Percentiles rank a stretch among this genome's conserved stretches.
These are phyloP conservation scores for Botia almorhae DNA, from an alignment of 2,797 vertebrate genomes.

Conservation along the genomic window DNA sequence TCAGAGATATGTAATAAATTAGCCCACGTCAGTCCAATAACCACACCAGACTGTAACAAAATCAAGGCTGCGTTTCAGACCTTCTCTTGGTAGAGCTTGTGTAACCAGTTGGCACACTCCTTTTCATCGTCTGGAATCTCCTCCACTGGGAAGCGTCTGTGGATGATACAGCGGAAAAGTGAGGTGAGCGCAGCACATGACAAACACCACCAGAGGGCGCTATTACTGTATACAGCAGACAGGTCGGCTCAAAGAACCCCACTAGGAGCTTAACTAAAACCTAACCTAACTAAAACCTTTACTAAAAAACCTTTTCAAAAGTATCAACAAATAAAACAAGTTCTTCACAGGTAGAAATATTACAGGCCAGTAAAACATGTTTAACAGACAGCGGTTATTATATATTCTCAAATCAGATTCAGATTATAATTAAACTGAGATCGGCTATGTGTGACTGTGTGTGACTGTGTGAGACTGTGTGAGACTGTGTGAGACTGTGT, in stretches of 20 bases:
- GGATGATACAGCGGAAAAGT: neutral
- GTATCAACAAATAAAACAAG: no score
- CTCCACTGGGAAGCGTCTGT: slow-evolving; percentile 91
- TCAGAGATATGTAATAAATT: neutral
- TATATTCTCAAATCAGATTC: no score
- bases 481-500: no score
- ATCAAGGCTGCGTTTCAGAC: slow-evolving; percentile 67
- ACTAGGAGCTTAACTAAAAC: neutral
- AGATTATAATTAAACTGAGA: neutral
- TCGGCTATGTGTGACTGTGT: neutral
- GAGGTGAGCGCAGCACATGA: neutral
- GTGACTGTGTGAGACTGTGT: no score
- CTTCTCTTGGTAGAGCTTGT: slow-evolving; percentile 98
- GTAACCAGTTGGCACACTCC: slow-evolving; percentile 93
- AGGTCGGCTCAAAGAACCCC: neutral
- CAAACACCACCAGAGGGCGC: slow-evolving; percentile 44
- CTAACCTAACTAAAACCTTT: neutral
- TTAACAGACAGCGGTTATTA: no score
- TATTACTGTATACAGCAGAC: neutral
- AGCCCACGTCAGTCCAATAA: no score
- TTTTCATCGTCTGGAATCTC: slow-evolving; percentile 92
- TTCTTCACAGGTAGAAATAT: no score
- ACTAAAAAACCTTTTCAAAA: no score
- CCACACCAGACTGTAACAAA: no score
- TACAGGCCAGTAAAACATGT: no score